Evolutionary conservation across 1,140 invertebrate genomes (phyloP).

Genomic region (Thaumatotibia leucotreta): DNA sequence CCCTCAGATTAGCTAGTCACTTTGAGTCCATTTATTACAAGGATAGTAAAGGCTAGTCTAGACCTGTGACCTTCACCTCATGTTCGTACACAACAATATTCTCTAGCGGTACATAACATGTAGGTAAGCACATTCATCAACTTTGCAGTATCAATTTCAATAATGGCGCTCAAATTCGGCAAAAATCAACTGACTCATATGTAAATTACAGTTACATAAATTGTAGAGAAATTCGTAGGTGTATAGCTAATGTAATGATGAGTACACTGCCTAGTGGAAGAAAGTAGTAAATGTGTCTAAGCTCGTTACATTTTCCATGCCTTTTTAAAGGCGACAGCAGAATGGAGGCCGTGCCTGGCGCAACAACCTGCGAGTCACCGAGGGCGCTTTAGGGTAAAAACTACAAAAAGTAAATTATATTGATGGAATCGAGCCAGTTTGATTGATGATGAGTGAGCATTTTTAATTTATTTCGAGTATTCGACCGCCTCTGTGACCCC

Average conservation of each 20-base stretch:
- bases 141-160: background rate
- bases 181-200: background rate
- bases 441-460: conserved; percentile 74
- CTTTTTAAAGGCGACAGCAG: background rate
- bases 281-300: background rate
- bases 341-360: conserved; percentile 47
- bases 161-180: background rate
- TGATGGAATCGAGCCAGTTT: conserved; percentile 72
- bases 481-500: conserved; percentile 47
- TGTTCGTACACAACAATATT: background rate
- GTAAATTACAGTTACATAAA: background rate
- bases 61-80: background rate
- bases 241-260: conserved; percentile 16
- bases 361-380: conserved; percentile 62
- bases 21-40: background rate
- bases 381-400: conserved; percentile 68
- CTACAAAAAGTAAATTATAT: conserved; percentile 76
- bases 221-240: background rate
- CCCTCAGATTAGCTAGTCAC: background rate
- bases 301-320: background rate
- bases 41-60: background rate
- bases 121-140: background rate
- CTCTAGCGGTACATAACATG: background rate
- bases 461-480: conserved; percentile 75
- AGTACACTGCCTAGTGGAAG: conserved; percentile 13